Conservation (phyloP, 2,797 vertebrate genomes). For the Pseudotriccus pelzelni region DNA sequence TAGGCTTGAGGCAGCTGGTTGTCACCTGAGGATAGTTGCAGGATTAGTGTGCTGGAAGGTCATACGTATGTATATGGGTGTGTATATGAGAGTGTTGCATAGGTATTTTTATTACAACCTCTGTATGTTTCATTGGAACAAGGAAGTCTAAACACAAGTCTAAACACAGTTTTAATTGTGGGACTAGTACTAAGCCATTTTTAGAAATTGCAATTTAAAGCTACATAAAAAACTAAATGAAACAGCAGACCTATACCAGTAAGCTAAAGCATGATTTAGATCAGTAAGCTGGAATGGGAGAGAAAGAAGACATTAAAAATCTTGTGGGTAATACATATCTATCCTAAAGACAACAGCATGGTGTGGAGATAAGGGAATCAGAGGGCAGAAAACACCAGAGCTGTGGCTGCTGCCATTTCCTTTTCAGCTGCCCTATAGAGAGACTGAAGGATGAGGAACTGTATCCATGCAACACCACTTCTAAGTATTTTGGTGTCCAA, state of each 20-base stretch:
- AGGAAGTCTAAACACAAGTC: neutral
- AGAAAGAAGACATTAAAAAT: neutral
- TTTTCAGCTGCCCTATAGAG: neutral
- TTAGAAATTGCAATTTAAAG: neutral
- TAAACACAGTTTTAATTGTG: neutral
- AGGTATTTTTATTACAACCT: neutral
- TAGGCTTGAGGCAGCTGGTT: neutral
- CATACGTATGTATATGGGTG: rapidly evolving
- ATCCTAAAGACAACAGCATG: neutral
- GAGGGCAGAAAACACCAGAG: neutral
- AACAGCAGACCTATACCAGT: neutral
- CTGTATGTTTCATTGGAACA: neutral
- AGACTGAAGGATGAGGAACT: neutral
- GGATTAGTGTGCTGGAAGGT: neutral
- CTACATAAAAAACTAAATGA: neutral
- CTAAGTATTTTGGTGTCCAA: neutral
- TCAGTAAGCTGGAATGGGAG: neutral
- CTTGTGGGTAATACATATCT: neutral
- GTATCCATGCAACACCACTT: rapidly evolving
- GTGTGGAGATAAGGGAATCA: neutral
- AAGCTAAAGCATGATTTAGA: neutral
- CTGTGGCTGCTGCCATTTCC: neutral
- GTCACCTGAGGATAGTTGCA: rapidly evolving
- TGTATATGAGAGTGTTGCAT: rapidly evolving
- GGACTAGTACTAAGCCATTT: neutral